These are phyloP conservation scores for Rhodinocichla rosea DNA, from an alignment of 2,113 vertebrate genomes.

Conservation along the genomic window DNA sequence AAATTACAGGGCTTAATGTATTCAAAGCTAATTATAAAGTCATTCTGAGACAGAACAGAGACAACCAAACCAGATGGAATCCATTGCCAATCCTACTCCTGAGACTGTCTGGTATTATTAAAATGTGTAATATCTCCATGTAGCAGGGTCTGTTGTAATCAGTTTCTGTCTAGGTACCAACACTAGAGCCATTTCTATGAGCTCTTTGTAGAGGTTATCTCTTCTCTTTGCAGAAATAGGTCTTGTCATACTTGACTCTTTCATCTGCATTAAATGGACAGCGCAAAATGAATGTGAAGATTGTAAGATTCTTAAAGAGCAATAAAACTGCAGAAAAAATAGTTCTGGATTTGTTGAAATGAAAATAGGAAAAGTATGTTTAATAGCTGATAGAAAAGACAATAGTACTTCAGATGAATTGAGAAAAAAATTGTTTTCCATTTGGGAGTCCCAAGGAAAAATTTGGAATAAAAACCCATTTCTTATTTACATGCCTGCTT, in stretches of 20 bases:
- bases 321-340: background rate
- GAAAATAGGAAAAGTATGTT: background rate
- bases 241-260: background rate
- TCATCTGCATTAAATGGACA: background rate
- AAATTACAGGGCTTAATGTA: background rate
- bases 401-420: background rate
- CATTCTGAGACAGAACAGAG: background rate
- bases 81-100: background rate
- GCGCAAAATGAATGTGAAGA: background rate
- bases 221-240: background rate
- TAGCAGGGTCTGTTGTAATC: background rate
- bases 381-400: background rate
- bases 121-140: conserved; percentile 26
- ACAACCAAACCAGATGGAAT: conserved; percentile 49
- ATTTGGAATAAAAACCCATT: background rate
- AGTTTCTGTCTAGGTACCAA: background rate
- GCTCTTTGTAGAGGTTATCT: background rate
- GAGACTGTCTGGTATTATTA: conserved; percentile 10
- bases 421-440: background rate
- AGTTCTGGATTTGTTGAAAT: background rate
- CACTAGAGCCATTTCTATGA: background rate
- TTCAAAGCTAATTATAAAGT: conserved; percentile 37
- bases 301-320: background rate
- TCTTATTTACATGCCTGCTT: background rate
- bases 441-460: background rate